phyloP scores from a whole-genome alignment of 2,888 invertebrate species.

The Hermodice carunculata region DNA sequence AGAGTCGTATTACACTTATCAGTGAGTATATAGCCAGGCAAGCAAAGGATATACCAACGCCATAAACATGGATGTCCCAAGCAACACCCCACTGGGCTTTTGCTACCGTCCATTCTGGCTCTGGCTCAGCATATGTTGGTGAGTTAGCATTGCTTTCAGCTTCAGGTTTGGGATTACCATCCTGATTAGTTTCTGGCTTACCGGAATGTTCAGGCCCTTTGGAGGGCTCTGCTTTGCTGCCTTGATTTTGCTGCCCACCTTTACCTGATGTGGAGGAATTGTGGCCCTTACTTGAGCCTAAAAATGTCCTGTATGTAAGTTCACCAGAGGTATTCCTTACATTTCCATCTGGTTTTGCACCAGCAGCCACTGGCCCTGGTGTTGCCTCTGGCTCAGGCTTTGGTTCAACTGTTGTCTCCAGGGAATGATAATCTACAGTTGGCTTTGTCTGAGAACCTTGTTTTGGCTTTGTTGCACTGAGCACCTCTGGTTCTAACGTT shows the following conservation, averaged over 20 bases:
- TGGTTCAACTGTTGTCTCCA: not conserved
- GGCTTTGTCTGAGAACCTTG: too few relatives aligned
- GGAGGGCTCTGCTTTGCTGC: not conserved
- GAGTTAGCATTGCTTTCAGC: slow-evolving; percentile 7
- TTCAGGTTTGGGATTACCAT: slow-evolving; percentile 15
- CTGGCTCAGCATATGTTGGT: slow-evolving; percentile 51
- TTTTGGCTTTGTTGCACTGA: too few relatives aligned
- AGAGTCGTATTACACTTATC: slow-evolving; percentile 87
- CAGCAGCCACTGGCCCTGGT: not conserved
- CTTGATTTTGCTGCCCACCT: not conserved
- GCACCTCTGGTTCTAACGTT: too few relatives aligned
- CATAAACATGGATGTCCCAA: slow-evolving; percentile 92
- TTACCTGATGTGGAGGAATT: not conserved
- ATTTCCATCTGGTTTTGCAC: not conserved
- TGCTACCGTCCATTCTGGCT: slow-evolving; percentile 61
- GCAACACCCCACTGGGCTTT: slow-evolving; percentile 76
- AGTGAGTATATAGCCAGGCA: slow-evolving; percentile 87
- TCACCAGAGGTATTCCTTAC: too few relatives aligned
- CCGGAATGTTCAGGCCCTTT: slow-evolving; percentile 34
- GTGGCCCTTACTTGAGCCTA: too few relatives aligned
- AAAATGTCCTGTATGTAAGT: too few relatives aligned
- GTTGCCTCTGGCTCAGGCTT: not conserved
- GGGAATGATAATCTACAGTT: too few relatives aligned
- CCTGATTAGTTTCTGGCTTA: slow-evolving; percentile 27
- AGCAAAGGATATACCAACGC: slow-evolving; percentile 87